Evolutionary conservation across 2,113 vertebrate species (phyloP), one percentile per base, ranked within the genome.

Genomic region (Leucoraja erinaceus): DNA sequence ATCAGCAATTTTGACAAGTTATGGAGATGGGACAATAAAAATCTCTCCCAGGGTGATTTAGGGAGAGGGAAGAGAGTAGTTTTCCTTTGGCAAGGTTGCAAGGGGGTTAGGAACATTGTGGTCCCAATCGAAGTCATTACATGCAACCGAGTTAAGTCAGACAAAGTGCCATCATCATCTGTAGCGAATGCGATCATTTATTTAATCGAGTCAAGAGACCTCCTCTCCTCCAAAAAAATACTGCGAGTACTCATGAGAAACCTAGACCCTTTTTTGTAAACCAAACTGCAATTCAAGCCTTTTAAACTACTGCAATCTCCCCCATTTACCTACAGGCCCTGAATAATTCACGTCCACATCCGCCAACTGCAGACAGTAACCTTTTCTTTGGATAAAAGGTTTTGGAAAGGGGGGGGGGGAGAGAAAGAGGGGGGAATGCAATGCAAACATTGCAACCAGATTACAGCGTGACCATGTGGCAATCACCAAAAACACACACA

Each of bases 381-480:
- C 83, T 59, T 88, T 88, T 88, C 83, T 88, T 88, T 88, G 56
- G 31, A 86, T 28, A 91, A 72, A 68, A 47, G 38, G 38, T 47
- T 47, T 47, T 47, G 38, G 38, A 22, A 22, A 54, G 90, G n/a
- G 5, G 66, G 63, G 28, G 61, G 28, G 61, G 63, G 16, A 6
- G 1, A 33, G 7, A 6, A 7, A 68, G 38, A 22, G 72, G 90
- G n/a, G 16, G 61, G 28, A 28, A 76, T 5, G 18, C 0, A n/a
- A 72, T 70, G 66, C 31, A 91, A 91, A 88, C 83, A 88, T 88
- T 88, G 56, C 83, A 28, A 86, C 83, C 59, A 86, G 56, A 86
- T 86, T 86, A 66, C 83, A 88, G 83, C 59, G 83, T 88, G 83
- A 88, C 83, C 83, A 88, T 88, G 83, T 88, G 83, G 83, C 83